Conservation (phyloP, 2,113 vertebrate genomes). For the Odocoileus hemionus region DNA sequence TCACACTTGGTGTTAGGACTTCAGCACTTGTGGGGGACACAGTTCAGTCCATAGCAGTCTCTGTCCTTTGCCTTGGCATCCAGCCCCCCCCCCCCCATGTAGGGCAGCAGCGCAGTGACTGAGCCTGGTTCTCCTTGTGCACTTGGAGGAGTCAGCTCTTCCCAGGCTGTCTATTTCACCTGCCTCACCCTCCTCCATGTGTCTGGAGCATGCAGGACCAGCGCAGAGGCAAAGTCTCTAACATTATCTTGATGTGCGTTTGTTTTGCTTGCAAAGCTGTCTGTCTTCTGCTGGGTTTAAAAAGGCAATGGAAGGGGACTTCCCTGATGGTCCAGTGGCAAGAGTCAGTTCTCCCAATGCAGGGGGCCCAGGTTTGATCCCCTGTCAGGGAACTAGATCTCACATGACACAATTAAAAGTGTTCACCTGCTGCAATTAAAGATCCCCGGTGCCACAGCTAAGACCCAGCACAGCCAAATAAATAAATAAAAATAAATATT, state of each 20-base stretch:
- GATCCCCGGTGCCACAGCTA: no score
- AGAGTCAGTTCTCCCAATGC: no score
- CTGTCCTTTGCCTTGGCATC: background rate
- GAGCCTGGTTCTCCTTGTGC: background rate
- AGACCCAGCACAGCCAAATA: no score
- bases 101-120: background rate
- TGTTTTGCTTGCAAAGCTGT: background rate
- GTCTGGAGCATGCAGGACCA: background rate
- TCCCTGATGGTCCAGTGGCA: background rate
- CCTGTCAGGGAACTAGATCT: no score
- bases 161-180: background rate
- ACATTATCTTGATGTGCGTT: background rate
- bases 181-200: background rate
- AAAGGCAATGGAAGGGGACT: background rate
- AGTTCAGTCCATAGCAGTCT: background rate
- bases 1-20: background rate
- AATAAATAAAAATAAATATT: no score
- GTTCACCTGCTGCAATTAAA: no score
- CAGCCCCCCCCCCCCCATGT: background rate
- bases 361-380: no score
- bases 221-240: background rate
- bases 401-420: no score
- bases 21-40: background rate
- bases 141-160: background rate
- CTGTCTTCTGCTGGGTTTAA: conserved; percentile 23